Evolutionary conservation across 2,797 vertebrate genomes (phyloP).

Genomic region (Anableps anableps): DNA sequence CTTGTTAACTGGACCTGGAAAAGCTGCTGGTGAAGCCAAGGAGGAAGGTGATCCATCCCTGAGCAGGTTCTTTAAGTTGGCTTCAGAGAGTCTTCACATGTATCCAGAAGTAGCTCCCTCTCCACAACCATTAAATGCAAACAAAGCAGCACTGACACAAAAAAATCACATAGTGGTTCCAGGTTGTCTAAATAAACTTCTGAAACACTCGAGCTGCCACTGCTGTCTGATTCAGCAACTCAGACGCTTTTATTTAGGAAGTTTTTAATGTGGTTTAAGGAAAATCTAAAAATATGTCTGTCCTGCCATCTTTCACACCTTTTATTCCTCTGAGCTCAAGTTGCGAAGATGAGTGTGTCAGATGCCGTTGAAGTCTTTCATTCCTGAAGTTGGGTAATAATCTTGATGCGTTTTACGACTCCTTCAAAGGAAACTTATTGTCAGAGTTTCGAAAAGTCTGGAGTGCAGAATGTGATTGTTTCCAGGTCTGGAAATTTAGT

Average conservation of each 20-base stretch:
- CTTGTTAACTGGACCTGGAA: neutral
- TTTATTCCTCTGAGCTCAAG: neutral
- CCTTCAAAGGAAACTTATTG: neutral
- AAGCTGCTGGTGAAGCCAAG: neutral
- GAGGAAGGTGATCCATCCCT: neutral
- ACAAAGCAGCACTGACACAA: slow-evolving; percentile 3
- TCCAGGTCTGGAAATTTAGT: neutral
- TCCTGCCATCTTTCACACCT: neutral
- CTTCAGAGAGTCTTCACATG: neutral
- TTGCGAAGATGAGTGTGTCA: neutral
- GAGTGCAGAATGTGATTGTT: neutral
- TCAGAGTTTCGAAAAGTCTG: neutral
- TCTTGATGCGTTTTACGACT: neutral
- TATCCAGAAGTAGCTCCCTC: neutral
- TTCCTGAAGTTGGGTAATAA: neutral
- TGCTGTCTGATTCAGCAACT: neutral
- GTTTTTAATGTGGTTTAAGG: neutral
- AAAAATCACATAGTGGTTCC: neutral
- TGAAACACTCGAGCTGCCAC: slow-evolving; percentile 12
- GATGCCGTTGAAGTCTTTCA: neutral
- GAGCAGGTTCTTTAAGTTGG: neutral
- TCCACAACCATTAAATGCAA: neutral
- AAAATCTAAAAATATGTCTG: slow-evolving; percentile 38
- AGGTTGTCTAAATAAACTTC: neutral
- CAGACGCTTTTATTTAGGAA: slow-evolving; percentile 24